Percentiles rank a stretch among this genome's conserved stretches.
Evolutionary conservation across 2,797 vertebrate species (phyloP).

Genomic region (Halcyon leucocephala): DNA sequence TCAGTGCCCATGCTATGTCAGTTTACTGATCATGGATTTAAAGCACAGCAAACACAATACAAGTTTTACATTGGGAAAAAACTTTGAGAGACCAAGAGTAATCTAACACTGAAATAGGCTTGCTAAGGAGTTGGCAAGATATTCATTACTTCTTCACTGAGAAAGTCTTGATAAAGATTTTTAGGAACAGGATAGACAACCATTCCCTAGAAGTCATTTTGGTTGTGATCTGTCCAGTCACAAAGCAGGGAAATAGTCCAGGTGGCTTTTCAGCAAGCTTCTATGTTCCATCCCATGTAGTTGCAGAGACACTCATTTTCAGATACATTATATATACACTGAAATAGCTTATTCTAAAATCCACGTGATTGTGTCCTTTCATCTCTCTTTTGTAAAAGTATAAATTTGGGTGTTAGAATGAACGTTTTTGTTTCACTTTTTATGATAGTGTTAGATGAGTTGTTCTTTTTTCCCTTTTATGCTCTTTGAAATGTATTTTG

Average conservation of each 20-base stretch:
- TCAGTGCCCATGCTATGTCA: not conserved
- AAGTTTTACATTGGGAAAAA: not conserved
- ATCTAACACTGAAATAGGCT: not conserved
- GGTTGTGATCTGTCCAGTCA: not conserved
- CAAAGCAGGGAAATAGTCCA: not conserved
- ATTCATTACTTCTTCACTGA: not conserved
- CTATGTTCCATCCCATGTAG: not conserved
- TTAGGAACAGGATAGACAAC: not conserved
- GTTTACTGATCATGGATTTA: not conserved
- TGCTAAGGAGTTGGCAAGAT: not conserved
- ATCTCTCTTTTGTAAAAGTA: not conserved
- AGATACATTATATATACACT: not conserved
- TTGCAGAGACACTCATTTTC: not conserved
- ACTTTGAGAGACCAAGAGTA: not conserved
- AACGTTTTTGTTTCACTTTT: conserved; percentile 12
- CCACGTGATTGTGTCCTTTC: not conserved
- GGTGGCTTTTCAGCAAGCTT: not conserved
- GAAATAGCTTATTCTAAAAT: not conserved
- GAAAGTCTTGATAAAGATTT: not conserved
- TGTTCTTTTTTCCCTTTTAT: not conserved
- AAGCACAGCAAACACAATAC: not conserved
- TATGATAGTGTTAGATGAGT: not conserved
- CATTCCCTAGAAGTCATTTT: not conserved
- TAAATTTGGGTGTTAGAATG: not conserved
- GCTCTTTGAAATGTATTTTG: not conserved